These are phyloP conservation scores for Apoda limacodes DNA, from an alignment of 2,888 invertebrate genomes.

Conservation along the genomic window DNA sequence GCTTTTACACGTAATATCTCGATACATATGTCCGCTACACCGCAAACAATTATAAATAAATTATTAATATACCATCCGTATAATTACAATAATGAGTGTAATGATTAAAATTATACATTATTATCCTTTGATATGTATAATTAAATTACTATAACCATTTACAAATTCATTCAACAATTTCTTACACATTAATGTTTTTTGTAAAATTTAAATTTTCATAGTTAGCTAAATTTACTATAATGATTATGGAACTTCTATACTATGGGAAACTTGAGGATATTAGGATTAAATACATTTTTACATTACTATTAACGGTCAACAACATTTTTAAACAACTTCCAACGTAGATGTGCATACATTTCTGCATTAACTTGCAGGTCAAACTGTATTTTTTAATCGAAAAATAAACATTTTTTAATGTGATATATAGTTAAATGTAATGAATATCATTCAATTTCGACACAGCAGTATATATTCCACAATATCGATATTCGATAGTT, in stretches of 20 bases:
- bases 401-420: too few relatives aligned
- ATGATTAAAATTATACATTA: conserved; percentile 34
- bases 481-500: too few relatives aligned
- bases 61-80: conserved; percentile 25
- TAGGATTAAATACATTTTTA: conserved; percentile 55
- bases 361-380: too few relatives aligned
- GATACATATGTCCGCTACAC: conserved; percentile 42
- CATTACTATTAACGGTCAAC: conserved; percentile 51
- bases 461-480: too few relatives aligned
- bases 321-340: conserved; percentile 44
- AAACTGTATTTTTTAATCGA: too few relatives aligned
- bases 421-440: too few relatives aligned
- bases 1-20: conserved; percentile 67
- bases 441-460: too few relatives aligned
- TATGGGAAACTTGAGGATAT: conserved; percentile 40
- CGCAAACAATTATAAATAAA: conserved; percentile 61
- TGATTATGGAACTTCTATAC: conserved; percentile 31
- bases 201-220: background rate
- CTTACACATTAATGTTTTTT: too few relatives aligned
- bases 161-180: too few relatives aligned
- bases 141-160: too few relatives aligned
- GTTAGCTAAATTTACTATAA: too few relatives aligned
- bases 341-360: conserved; percentile 2
- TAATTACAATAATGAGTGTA: conserved; percentile 38
- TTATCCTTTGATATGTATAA: conserved; percentile 52